Percentiles rank a stretch among this genome's conserved stretches.
phyloP scores from a whole-genome alignment of 2,113 vertebrate genomes.

The Plectropomus leopardus region DNA sequence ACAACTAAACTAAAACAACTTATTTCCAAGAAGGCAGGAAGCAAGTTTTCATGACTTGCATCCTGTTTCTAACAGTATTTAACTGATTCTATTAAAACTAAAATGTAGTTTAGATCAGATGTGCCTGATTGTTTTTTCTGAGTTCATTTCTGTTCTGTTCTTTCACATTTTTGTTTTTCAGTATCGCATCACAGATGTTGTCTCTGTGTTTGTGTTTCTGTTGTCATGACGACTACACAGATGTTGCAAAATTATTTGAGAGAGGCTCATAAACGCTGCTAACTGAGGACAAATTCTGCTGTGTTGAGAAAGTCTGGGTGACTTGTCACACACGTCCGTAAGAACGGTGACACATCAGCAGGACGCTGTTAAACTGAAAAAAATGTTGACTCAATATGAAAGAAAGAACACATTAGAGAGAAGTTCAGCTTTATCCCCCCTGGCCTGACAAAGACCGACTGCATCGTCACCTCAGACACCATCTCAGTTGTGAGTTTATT shows the following conservation, averaged over 20 bases:
- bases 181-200: neutral
- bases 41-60: neutral
- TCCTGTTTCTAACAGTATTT: neutral
- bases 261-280: neutral
- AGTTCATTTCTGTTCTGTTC: neutral
- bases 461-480: too few species aligned
- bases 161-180: neutral
- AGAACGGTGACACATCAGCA: neutral
- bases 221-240: neutral
- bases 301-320: neutral
- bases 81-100: too few species aligned
- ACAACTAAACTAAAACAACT: neutral
- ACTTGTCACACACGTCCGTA: neutral
- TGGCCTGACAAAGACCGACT: neutral
- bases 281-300: neutral
- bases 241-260: neutral
- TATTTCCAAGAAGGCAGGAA: too few species aligned
- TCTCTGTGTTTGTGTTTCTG: conserved; percentile 11
- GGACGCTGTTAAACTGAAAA: neutral
- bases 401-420: neutral
- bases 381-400: neutral
- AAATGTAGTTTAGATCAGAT: neutral
- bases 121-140: neutral
- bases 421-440: neutral
- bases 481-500: neutral